A percentile compares a stretch with the other conserved stretches of the same genome.
Evolutionary conservation across 2,113 vertebrate species (phyloP).

Genomic region (Eurystomus gularis): DNA sequence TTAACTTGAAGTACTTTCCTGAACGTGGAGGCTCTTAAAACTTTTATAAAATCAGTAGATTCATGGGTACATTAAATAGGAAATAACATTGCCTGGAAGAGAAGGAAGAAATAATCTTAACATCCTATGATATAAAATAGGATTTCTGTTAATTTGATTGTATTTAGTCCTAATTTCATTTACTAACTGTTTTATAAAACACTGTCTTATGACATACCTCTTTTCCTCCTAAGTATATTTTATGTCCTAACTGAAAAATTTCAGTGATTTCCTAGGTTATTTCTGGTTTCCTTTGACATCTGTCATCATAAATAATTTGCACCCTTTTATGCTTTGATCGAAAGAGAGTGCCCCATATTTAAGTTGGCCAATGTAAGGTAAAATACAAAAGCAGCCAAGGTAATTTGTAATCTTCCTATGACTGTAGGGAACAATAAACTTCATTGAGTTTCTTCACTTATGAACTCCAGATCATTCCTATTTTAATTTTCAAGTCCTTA

Average conservation of each 20-base stretch:
- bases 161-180: constrained; percentile 41
- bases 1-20: not conserved
- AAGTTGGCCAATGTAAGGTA: not conserved
- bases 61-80: constrained; percentile 21
- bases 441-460: not conserved
- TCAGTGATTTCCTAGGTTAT: constrained; percentile 37
- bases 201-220: constrained; percentile 6
- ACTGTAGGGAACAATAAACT: not conserved
- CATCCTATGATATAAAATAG: constrained; percentile 42
- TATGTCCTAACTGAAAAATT: constrained; percentile 26
- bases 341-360: not conserved
- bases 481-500: not conserved
- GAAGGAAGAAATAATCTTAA: constrained; percentile 42
- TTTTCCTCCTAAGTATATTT: constrained; percentile 38
- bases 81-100: constrained; percentile 36
- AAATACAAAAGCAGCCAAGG: not conserved
- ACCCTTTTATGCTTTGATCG: not conserved
- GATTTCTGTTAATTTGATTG: constrained; percentile 55
- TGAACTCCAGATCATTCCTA: not conserved
- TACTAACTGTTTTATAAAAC: constrained; percentile 20
- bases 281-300: constrained; percentile 43
- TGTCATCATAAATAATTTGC: constrained; percentile 4
- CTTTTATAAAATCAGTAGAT: constrained; percentile 6
- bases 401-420: not conserved
- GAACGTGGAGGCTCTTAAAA: not conserved